Percentiles rank a stretch among this genome's conserved stretches.
phyloP scores from a whole-genome alignment of 2,888 invertebrate species.

The Exephanes ischioxanthus region DNA sequence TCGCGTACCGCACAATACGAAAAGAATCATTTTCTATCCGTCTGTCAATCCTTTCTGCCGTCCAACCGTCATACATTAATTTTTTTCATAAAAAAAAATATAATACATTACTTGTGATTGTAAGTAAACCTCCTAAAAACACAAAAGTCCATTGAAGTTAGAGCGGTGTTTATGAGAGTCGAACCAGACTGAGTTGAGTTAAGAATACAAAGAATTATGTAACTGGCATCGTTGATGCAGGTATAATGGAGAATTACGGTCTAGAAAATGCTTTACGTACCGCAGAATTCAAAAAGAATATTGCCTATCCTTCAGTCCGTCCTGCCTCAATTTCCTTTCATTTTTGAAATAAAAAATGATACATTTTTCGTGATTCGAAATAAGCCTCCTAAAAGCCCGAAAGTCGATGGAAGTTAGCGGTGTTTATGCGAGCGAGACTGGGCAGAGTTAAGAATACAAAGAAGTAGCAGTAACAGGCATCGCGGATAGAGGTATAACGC shows the following conservation, averaged over 20 bases:
- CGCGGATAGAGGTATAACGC: constrained; percentile 7
- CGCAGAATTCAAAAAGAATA: too few species aligned
- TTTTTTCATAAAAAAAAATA: too few species aligned
- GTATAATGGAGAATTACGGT: background rate
- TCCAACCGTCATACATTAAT: too few species aligned
- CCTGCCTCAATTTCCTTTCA: too few species aligned
- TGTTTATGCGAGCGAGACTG: constrained; percentile 51
- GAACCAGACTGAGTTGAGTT: constrained; percentile 52
- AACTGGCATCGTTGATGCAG: constrained; percentile 14
- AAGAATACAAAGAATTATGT: constrained; percentile 60
- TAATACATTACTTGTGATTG: too few species aligned
- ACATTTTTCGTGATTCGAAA: constrained; percentile 13
- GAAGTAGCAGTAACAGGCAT: constrained; percentile 44
- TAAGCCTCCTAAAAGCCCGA: background rate
- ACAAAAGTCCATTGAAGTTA: too few species aligned
- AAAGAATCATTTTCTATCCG: too few species aligned
- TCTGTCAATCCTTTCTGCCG: too few species aligned
- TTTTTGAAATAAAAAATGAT: background rate
- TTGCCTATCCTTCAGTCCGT: too few species aligned
- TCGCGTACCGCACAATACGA: too few species aligned
- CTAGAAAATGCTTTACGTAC: too few species aligned
- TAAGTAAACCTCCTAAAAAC: too few species aligned
- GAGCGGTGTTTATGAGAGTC: constrained; percentile 33
- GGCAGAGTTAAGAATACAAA: constrained; percentile 62
- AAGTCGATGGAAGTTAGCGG: constrained; percentile 30